phyloP scores from a whole-genome alignment of 30 jellyfish, hydroid and myxozoan genomes.

The Clytia hemisphaerica region DNA sequence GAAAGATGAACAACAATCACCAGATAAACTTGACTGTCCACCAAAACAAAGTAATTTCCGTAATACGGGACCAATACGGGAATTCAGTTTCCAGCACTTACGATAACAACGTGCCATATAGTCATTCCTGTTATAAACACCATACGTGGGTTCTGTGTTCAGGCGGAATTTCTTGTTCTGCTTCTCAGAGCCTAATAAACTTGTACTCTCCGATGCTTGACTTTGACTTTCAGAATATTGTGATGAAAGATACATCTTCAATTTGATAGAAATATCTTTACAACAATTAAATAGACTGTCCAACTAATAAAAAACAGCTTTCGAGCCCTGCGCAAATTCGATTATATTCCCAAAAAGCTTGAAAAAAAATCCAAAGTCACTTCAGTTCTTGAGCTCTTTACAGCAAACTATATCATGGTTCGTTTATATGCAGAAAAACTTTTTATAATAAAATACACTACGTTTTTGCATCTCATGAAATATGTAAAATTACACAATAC shows the following conservation, averaged over 20 bases:
- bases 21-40: conserved; percentile 73
- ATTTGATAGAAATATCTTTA: too few species aligned
- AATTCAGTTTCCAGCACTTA: conserved; percentile 64
- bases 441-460: too few species aligned
- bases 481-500: too few species aligned
- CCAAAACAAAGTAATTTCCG: conserved; percentile 65
- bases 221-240: conserved; percentile 41
- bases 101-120: conserved; percentile 84
- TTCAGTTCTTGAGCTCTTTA: too few species aligned
- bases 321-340: too few species aligned
- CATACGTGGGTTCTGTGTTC: conserved; percentile 88
- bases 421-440: too few species aligned
- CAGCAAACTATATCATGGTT: too few species aligned
- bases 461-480: too few species aligned
- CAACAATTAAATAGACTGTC: too few species aligned
- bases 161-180: conserved; percentile 39
- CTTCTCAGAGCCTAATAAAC: conserved; percentile 45
- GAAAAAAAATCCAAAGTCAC: too few species aligned
- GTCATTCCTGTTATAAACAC: conserved; percentile 84
- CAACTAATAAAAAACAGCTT: too few species aligned
- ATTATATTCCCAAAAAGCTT: too few species aligned
- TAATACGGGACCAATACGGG: conserved; percentile 50
- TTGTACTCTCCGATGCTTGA: conserved; percentile 52
- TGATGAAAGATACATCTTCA: conserved; percentile 66
- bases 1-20: conserved; percentile 65